Evolutionary conservation across 2,113 vertebrate species (phyloP).

Genomic region (Onychostruthus taczanowskii): DNA sequence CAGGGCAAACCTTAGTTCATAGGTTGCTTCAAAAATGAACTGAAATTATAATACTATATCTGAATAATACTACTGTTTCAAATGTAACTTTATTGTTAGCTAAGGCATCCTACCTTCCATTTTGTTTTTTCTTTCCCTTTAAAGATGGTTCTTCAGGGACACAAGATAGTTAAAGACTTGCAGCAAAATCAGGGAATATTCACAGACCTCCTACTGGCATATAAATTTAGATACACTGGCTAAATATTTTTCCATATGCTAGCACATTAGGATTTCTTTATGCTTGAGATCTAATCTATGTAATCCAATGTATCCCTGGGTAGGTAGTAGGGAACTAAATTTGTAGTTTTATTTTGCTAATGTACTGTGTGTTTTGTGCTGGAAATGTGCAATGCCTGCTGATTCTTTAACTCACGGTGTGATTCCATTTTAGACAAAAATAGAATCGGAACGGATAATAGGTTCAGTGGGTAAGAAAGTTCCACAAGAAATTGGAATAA

Average conservation of each 20-base stretch:
- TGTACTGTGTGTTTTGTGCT: slow-evolving; percentile 52
- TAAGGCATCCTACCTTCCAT: background rate
- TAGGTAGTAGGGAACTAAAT: slow-evolving; percentile 50
- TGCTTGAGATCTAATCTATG: background rate
- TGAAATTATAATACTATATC: background rate
- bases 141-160: background rate
- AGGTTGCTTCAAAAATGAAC: background rate
- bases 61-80: background rate
- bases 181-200: slow-evolving; percentile 14
- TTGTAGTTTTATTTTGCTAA: slow-evolving; percentile 25
- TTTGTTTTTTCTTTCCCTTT: background rate
- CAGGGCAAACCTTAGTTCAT: background rate
- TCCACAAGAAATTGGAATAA: slow-evolving; percentile 84
- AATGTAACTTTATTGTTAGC: background rate
- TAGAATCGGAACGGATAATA: slow-evolving; percentile 87
- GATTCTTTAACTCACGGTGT: slow-evolving; percentile 66
- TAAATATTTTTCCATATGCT: slow-evolving; percentile 42
- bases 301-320: slow-evolving; percentile 7
- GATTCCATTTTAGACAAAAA: slow-evolving; percentile 81
- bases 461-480: slow-evolving; percentile 89
- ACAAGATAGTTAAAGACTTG: background rate
- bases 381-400: slow-evolving; percentile 5
- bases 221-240: slow-evolving; percentile 13
- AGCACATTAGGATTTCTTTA: background rate
- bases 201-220: slow-evolving; percentile 5